Percentiles rank a stretch among this genome's conserved stretches.
Evolutionary conservation across 2,113 vertebrate species (phyloP).

Genomic region (Sialia sialis): DNA sequence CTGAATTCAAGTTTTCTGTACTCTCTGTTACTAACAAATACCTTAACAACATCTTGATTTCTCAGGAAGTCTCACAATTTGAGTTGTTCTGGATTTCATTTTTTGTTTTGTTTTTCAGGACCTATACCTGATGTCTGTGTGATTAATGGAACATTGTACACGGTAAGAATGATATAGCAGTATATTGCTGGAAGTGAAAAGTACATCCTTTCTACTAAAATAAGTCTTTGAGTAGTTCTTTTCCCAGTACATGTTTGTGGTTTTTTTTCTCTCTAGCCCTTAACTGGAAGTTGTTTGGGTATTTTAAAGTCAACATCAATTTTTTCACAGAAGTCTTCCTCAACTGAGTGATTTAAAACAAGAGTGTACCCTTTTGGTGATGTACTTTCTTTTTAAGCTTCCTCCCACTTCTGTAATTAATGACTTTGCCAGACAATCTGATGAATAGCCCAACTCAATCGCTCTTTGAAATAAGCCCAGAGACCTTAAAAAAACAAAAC

Average conservation of each 20-base stretch:
- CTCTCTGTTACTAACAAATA: neutral
- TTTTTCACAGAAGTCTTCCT: neutral
- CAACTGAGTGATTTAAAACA: neutral
- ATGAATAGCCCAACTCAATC: neutral
- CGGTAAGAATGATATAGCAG: slow-evolving; percentile 59
- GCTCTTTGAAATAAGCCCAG: neutral
- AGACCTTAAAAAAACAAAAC: neutral
- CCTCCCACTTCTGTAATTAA: neutral
- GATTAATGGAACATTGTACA: slow-evolving; percentile 58
- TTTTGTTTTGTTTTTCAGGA: slow-evolving; percentile 58
- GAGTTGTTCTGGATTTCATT: neutral
- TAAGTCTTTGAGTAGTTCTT: neutral
- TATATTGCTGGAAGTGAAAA: neutral
- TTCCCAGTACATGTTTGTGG: neutral
- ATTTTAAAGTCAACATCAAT: neutral
- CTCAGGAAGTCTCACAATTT: neutral
- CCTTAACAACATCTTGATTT: neutral
- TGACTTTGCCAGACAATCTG: neutral
- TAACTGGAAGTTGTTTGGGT: neutral
- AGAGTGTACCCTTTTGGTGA: neutral
- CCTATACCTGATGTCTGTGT: slow-evolving; percentile 66
- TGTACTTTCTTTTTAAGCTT: neutral
- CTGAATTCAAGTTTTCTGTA: neutral
- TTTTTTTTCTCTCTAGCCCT: neutral
- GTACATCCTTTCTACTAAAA: neutral